Evolutionary conservation across 1,140 invertebrate species (phyloP).

Genomic region (Probaryconus sp.): DNA sequence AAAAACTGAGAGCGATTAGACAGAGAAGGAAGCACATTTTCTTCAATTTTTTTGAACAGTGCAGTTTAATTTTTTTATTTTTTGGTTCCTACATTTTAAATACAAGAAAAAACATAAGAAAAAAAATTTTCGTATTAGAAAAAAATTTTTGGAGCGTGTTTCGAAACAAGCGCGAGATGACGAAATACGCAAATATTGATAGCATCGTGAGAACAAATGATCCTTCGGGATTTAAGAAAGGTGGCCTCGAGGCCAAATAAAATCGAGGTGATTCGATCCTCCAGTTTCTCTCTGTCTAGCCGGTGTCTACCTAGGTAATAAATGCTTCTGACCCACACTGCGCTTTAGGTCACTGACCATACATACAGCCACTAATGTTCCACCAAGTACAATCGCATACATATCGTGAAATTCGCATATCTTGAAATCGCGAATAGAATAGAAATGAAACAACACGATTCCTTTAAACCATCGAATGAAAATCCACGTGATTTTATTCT

Average conservation of each 20-base stretch:
- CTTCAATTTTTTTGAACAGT: slow-evolving; percentile 22
- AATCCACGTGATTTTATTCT: no score
- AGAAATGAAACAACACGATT: slow-evolving; percentile 6
- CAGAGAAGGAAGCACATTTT: slow-evolving; percentile 4
- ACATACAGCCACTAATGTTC: slow-evolving; percentile 50
- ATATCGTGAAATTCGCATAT: slow-evolving; percentile 52
- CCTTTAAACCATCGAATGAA: slow-evolving; percentile 35
- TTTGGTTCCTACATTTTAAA: no score
- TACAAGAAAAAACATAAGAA: no score
- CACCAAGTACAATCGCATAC: slow-evolving; percentile 37
- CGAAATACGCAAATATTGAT: background rate
- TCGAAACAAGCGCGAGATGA: background rate
- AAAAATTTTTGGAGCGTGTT: slow-evolving; percentile 14
- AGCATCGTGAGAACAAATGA: slow-evolving; percentile 45
- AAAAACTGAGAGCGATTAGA: no score
- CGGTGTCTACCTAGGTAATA: slow-evolving; percentile 59
- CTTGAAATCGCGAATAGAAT: slow-evolving; percentile 38
- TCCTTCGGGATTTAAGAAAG: slow-evolving; percentile 40
- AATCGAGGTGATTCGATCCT: slow-evolving; percentile 58
- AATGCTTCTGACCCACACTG: slow-evolving; percentile 60
- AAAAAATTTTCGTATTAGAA: slow-evolving; percentile 21
- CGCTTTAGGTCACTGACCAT: slow-evolving; percentile 62
- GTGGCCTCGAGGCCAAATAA: slow-evolving; percentile 41
- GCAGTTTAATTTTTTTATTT: no score
- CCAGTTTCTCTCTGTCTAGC: slow-evolving; percentile 61